Evolutionary conservation across 2,888 invertebrate genomes (phyloP).

Genomic region (Acleris literana): DNA sequence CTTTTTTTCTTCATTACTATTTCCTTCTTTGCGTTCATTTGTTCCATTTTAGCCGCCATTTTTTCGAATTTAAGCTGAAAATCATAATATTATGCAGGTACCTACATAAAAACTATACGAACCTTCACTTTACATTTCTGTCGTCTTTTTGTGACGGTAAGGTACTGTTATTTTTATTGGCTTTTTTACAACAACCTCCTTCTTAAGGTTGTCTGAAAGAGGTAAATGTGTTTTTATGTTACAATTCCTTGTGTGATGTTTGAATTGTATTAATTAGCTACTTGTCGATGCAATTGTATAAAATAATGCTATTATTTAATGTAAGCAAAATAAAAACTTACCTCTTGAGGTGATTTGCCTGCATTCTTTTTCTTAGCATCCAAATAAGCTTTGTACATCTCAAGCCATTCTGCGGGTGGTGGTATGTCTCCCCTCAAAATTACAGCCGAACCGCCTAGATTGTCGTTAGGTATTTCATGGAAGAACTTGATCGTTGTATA

Average conservation of each 20-base stretch:
- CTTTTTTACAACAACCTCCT: no score
- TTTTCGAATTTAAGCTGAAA: constrained; percentile 55
- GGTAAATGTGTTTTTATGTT: no score
- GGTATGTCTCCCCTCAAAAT: constrained; percentile 61
- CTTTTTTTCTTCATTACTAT: constrained; percentile 51
- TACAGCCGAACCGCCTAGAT: constrained; percentile 53
- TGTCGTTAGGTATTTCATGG: constrained; percentile 60
- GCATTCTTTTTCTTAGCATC: constrained; percentile 53
- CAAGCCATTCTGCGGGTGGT: constrained; percentile 60
- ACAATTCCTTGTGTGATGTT: no score
- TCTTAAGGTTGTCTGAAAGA: no score
- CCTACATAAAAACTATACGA: no score
- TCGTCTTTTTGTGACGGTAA: no score
- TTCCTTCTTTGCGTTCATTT: constrained; percentile 49
- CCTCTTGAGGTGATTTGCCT: constrained; percentile 52
- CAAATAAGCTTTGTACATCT: constrained; percentile 54
- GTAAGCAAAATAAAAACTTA: constrained; percentile 23
- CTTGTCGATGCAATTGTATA: no score
- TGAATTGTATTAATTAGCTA: no score
- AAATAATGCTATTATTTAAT: no score
- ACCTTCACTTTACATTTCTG: no score
- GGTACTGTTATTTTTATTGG: no score
- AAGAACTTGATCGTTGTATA: constrained; percentile 58
- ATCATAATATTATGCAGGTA: no score
- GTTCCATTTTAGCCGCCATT: constrained; percentile 52